phyloP scores from a whole-genome alignment of 2,888 invertebrate genomes.

The Rhogogaster chlorosoma region DNA sequence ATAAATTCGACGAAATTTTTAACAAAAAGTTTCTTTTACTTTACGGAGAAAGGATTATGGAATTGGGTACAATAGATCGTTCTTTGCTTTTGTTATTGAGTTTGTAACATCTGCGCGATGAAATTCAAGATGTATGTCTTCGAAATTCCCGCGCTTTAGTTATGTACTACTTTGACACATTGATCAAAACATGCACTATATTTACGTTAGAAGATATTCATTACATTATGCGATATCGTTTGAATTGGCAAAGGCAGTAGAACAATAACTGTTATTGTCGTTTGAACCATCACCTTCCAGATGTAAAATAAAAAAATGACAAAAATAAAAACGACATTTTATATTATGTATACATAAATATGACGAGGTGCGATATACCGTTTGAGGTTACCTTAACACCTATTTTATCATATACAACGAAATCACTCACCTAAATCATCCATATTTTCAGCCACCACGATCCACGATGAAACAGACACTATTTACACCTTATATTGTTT shows the following conservation, averaged over 20 bases:
- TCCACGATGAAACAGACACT: neutral
- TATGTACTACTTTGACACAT: conserved; percentile 3
- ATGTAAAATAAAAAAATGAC: neutral
- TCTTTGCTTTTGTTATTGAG: neutral
- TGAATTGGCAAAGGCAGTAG: neutral
- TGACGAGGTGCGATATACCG: neutral
- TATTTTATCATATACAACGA: conserved; percentile 53
- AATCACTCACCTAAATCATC: conserved; percentile 74
- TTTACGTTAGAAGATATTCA: conserved; percentile 18
- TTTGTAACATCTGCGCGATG: neutral
- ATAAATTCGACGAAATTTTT: neutral
- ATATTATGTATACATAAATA: neutral
- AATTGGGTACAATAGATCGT: neutral
- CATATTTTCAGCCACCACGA: conserved; percentile 63
- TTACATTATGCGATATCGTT: conserved; percentile 15
- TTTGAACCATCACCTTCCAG: neutral
- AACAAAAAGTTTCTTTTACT: neutral
- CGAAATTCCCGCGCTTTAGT: conserved; percentile 34
- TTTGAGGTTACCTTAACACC: conserved; percentile 62
- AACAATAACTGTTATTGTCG: neutral
- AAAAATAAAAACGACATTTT: neutral
- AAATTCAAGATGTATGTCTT: neutral
- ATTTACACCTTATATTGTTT: neutral
- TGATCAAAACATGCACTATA: conserved; percentile 40
- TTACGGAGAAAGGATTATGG: neutral